These are phyloP conservation scores for Tinamus major DNA, from an alignment of 2,797 vertebrate genomes.

Conservation along the genomic window DNA sequence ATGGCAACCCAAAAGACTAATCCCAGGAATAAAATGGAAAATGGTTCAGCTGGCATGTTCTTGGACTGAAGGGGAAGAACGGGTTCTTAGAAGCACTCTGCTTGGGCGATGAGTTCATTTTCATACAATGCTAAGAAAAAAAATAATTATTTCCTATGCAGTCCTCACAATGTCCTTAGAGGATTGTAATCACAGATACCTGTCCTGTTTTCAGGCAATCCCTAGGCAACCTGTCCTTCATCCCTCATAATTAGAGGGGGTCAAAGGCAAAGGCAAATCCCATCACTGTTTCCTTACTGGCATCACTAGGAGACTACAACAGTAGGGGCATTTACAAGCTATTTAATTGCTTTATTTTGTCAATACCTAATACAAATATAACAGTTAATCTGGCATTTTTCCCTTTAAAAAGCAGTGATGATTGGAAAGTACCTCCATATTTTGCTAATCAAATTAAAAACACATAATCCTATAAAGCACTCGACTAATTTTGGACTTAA, in stretches of 20 bases:
- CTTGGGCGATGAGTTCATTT: background rate
- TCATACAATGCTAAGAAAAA: background rate
- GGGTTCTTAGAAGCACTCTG: background rate
- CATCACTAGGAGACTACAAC: background rate
- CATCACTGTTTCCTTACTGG: background rate
- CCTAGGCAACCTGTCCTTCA: background rate
- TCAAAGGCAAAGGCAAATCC: conserved; percentile 9
- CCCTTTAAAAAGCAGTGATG: background rate
- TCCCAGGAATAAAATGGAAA: background rate
- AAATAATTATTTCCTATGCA: conserved; percentile 8
- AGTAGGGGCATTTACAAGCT: background rate
- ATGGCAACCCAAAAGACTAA: background rate
- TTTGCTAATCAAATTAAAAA: background rate
- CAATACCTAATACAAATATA: background rate
- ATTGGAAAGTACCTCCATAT: background rate
- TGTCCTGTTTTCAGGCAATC: background rate
- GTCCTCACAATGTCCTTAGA: background rate
- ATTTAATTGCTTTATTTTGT: background rate
- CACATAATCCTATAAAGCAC: background rate
- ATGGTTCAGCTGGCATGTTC: background rate
- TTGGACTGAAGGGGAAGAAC: background rate
- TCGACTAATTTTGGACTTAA: conserved; percentile 35
- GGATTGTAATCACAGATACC: background rate
- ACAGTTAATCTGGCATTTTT: background rate
- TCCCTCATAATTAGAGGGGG: conserved; percentile 13